These are phyloP conservation scores for Paguma larvata DNA, from an alignment of 2,797 vertebrate genomes.

Conservation along the genomic window DNA sequence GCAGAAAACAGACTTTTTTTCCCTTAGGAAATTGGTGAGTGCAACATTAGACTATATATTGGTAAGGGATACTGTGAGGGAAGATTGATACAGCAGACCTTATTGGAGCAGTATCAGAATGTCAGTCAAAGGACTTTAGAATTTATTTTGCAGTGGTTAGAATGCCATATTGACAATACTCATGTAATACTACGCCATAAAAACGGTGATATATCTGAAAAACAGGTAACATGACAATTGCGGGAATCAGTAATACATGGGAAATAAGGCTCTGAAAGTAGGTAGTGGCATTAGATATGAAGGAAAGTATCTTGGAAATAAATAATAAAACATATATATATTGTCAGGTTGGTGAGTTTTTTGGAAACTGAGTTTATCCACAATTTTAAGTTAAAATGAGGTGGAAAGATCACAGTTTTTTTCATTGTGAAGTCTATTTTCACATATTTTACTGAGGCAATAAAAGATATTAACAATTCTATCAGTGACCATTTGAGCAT, in stretches of 20 bases:
- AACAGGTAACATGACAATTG: not conserved
- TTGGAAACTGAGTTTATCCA: not conserved
- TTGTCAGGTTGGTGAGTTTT: not conserved
- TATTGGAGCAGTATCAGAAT: not conserved
- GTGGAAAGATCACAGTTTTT: not conserved
- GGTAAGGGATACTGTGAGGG: not conserved
- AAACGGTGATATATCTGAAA: not conserved
- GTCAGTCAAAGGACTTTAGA: not conserved
- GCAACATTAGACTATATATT: not conserved
- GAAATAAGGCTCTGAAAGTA: not conserved
- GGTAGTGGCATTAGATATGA: not conserved
- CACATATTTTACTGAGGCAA: not conserved
- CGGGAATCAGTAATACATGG: not conserved
- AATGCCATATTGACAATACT: not conserved
- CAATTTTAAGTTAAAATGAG: not conserved
- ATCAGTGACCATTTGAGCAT: not conserved
- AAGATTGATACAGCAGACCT: not conserved
- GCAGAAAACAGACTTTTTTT: not conserved
- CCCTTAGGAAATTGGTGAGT: not conserved
- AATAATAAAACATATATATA: not conserved
- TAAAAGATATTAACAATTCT: not conserved
- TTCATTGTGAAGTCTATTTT: not conserved
- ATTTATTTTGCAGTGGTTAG: not conserved
- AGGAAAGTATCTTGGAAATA: not conserved
- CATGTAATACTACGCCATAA: not conserved